These are phyloP conservation scores for Drosophila kanekoi DNA, from an alignment of 2,888 invertebrate genomes.

Conservation along the genomic window DNA sequence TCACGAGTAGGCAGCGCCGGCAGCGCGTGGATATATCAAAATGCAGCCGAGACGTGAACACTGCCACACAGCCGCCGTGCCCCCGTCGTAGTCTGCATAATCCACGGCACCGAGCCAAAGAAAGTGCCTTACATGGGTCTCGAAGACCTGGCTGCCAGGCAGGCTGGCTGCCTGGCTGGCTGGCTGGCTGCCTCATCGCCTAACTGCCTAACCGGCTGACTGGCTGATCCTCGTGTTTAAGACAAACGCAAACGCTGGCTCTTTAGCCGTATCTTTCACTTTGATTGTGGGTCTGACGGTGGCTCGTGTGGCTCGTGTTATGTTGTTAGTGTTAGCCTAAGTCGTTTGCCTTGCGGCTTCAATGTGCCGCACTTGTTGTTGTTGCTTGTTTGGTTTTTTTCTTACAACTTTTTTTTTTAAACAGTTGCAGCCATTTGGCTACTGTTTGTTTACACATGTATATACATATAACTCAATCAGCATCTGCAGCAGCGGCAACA, in stretches of 20 bases:
- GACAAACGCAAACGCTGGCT: slow-evolving; percentile 77
- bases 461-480: slow-evolving; percentile 76
- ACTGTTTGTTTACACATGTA: slow-evolving; percentile 81
- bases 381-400: slow-evolving; percentile 20
- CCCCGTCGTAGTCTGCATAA: slow-evolving; percentile 58
- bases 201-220: slow-evolving; percentile 32
- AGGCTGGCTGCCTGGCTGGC: slow-evolving; percentile 35
- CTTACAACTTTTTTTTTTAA: slow-evolving; percentile 1
- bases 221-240: slow-evolving; percentile 70
- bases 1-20: slow-evolving; percentile 72
- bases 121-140: slow-evolving; percentile 71
- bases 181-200: slow-evolving; percentile 33
- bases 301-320: slow-evolving; percentile 74
- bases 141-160: slow-evolving; percentile 50
- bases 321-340: slow-evolving; percentile 65
- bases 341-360: slow-evolving; percentile 58
- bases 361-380: slow-evolving; percentile 32
- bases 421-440: slow-evolving; percentile 67
- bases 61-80: neutral
- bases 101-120: slow-evolving; percentile 66
- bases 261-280: slow-evolving; percentile 81
- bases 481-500: slow-evolving; percentile 27
- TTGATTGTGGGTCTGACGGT: slow-evolving; percentile 70
- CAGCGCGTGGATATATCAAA: slow-evolving; percentile 81
- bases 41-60: slow-evolving; percentile 64